Conservation (phyloP, 2,888 invertebrate genomes). For the Dorcus parallelipipedus region DNA sequence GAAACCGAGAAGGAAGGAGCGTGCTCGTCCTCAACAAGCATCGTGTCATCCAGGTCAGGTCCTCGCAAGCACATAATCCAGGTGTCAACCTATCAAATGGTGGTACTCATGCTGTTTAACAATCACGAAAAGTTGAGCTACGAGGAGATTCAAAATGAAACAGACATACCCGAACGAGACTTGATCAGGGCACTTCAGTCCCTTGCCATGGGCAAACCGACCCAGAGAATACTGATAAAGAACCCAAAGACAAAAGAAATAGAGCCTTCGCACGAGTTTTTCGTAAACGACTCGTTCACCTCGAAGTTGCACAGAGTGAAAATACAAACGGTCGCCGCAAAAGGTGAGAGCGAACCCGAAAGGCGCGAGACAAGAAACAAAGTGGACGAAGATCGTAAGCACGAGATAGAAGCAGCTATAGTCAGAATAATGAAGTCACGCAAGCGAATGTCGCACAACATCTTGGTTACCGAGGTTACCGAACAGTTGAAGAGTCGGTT, state of each 20-base stretch:
- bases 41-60: slow-evolving; percentile 50
- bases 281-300: slow-evolving; percentile 96
- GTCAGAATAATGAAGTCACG: slow-evolving; percentile 99
- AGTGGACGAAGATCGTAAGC: slow-evolving; percentile 94
- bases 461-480: slow-evolving; percentile 94
- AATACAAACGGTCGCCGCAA: slow-evolving; percentile 91
- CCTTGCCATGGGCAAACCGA: slow-evolving; percentile 95
- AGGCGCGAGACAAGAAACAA: slow-evolving; percentile 95
- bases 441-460: slow-evolving; percentile 91
- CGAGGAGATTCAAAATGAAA: slow-evolving; percentile 91
- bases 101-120: slow-evolving; percentile 59
- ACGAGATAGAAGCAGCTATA: slow-evolving; percentile 99
- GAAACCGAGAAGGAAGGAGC: slow-evolving; percentile 54
- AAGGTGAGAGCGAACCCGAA: slow-evolving; percentile 99
- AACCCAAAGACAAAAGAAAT: slow-evolving; percentile 97
- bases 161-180: slow-evolving; percentile 98
- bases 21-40: slow-evolving; percentile 48
- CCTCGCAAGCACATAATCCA: slow-evolving; percentile 93
- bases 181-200: slow-evolving; percentile 95
- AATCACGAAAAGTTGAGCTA: slow-evolving; percentile 82
- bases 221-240: slow-evolving; percentile 91
- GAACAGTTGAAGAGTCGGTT: slow-evolving; percentile 96
- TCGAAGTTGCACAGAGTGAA: slow-evolving; percentile 95
- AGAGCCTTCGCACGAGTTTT: slow-evolving; percentile 86
- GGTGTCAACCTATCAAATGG: slow-evolving; percentile 70